phyloP scores from a whole-genome alignment of 2,797 vertebrate species.

The Xenopus petersii region DNA sequence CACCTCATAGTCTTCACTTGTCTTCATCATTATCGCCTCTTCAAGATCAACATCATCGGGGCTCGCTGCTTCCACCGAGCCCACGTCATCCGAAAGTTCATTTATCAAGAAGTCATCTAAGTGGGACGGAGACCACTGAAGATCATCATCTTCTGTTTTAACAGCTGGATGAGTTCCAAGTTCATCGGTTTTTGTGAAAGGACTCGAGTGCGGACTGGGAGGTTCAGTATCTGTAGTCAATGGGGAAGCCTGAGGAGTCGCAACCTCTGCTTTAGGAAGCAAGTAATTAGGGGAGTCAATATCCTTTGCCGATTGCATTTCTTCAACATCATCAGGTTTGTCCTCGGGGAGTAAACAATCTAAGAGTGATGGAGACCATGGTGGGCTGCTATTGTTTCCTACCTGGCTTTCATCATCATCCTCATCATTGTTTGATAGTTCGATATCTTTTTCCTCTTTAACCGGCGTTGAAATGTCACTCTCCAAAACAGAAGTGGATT shows the following conservation, averaged over 20 bases:
- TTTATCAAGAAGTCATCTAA: constrained; percentile 38
- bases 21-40: constrained; percentile 38
- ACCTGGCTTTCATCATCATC: neutral
- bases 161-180: neutral
- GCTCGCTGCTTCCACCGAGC: constrained; percentile 25
- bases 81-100: constrained; percentile 37
- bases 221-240: constrained; percentile 8
- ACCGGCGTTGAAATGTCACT: neutral
- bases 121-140: constrained; percentile 43
- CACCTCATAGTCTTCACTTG: constrained; percentile 29
- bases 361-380: constrained; percentile 43
- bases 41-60: constrained; percentile 42
- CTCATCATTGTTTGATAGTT: constrained; percentile 7
- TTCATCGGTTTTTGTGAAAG: neutral
- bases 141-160: constrained; percentile 28
- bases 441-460: constrained; percentile 15
- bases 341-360: constrained; percentile 23
- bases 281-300: constrained; percentile 9
- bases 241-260: constrained; percentile 29
- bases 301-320: constrained; percentile 1
- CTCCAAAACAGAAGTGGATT: neutral
- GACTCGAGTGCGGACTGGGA: constrained; percentile 22
- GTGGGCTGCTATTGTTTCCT: constrained; percentile 30
- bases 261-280: neutral
- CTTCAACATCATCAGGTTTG: constrained; percentile 2